Percentiles rank a stretch among this genome's conserved stretches.
phyloP scores from a whole-genome alignment of 2,113 vertebrate species.

The Oenanthe oenanthe region DNA sequence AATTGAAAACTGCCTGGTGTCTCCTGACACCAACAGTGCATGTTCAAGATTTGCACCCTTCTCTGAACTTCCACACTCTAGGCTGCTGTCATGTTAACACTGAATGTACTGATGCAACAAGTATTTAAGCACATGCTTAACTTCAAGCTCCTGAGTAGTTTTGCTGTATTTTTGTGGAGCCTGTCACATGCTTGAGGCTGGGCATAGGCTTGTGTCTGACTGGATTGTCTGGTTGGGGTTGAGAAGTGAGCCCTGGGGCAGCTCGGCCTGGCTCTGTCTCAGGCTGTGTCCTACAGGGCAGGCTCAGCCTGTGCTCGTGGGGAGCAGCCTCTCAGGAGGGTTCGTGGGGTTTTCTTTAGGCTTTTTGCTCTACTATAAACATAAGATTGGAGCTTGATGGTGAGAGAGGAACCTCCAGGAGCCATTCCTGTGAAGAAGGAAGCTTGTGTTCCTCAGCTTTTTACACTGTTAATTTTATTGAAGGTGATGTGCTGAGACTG shows the following conservation, averaged over 20 bases:
- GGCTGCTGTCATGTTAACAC: neutral
- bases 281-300: neutral
- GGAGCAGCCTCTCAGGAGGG: neutral
- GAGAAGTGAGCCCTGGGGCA: neutral
- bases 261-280: neutral
- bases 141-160: neutral
- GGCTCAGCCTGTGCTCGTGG: accelerated
- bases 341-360: neutral
- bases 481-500: slow-evolving; percentile 65
- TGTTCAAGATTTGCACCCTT: neutral
- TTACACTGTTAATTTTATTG: slow-evolving; percentile 49
- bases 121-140: neutral
- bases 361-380: slow-evolving; percentile 22
- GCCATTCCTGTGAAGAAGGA: neutral
- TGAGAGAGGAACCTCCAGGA: neutral
- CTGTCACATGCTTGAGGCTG: neutral
- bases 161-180: neutral
- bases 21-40: neutral
- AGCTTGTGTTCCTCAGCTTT: slow-evolving; percentile 1
- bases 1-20: neutral
- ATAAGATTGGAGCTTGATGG: neutral
- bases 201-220: accelerated
- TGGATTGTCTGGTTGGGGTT: neutral
- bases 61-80: neutral
- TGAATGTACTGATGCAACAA: neutral